A percentile compares a stretch with the other conserved stretches of the same genome.
These are phyloP conservation scores for Dissostichus mawsoni DNA, from an alignment of 2,113 vertebrate species.

Conservation along the genomic window DNA sequence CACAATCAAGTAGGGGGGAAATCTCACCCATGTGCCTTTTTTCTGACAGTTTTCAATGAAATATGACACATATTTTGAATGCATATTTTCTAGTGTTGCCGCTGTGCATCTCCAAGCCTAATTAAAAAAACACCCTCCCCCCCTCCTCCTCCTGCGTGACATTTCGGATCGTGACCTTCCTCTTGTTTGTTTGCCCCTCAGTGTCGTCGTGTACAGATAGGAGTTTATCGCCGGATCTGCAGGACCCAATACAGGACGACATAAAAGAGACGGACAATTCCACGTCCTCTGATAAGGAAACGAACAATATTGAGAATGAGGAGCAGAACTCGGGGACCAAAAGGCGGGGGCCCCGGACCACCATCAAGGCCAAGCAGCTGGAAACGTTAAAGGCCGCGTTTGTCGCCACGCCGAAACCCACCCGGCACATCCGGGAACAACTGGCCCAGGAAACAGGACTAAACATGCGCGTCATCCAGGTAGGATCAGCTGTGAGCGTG, in stretches of 20 bases:
- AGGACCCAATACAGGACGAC: constrained; percentile 94
- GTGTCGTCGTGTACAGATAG: constrained; percentile 98
- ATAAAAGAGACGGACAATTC: constrained; percentile 98
- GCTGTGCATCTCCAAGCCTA: constrained; percentile 22
- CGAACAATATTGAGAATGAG: constrained; percentile 96
- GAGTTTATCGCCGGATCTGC: constrained; percentile 97
- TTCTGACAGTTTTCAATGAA: not conserved
- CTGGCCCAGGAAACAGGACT: constrained; percentile 97
- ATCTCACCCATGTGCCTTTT: not conserved
- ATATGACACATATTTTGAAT: not conserved
- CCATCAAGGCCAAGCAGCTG: constrained; percentile 99
- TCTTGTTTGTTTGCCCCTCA: constrained; percentile 70
- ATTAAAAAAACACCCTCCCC: constrained; percentile 11
- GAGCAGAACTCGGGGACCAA: constrained; percentile 96
- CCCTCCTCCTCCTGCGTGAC: constrained; percentile 10
- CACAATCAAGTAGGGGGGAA: too few relatives aligned
- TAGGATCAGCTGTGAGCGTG: constrained; percentile 60
- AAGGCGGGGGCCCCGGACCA: constrained; percentile 94
- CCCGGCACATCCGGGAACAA: constrained; percentile 96
- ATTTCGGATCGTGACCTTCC: constrained; percentile 65
- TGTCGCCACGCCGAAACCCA: constrained; percentile 96
- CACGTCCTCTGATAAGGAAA: constrained; percentile 97
- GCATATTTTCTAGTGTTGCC: not conserved
- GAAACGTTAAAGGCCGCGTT: constrained; percentile 98
- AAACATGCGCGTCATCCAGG: constrained; percentile 98